Evolutionary conservation across 2,888 invertebrate genomes (phyloP).

Genomic region (Thymelicus lineola): DNA sequence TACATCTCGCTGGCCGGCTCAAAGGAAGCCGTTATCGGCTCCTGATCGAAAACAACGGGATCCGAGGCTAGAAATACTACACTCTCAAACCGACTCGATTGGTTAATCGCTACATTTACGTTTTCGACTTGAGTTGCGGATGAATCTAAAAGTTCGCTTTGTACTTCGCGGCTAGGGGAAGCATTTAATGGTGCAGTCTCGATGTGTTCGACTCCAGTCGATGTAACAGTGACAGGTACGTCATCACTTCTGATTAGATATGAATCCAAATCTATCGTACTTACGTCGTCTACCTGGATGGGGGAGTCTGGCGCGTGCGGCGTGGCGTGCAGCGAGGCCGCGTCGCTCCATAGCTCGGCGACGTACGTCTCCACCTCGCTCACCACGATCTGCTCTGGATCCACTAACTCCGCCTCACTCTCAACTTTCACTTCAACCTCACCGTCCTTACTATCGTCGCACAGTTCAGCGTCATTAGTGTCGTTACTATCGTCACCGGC

Average conservation of each 20-base stretch:
- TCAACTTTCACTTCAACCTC: background rate
- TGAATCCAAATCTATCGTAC: background rate
- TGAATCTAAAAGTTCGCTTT: background rate
- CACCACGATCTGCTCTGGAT: constrained; percentile 52
- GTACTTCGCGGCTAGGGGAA: background rate
- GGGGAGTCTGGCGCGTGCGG: background rate
- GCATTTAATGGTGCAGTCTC: constrained; percentile 4
- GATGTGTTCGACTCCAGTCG: background rate
- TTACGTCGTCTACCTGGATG: background rate
- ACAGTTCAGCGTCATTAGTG: constrained; percentile 22
- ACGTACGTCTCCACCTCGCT: constrained; percentile 53
- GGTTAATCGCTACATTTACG: background rate
- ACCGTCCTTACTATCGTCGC: constrained; percentile 7
- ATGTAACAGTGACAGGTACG: background rate
- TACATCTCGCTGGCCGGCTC: constrained; percentile 72
- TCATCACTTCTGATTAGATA: background rate
- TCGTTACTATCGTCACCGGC: constrained; percentile 41
- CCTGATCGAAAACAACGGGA: constrained; percentile 53
- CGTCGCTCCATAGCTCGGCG: constrained; percentile 53
- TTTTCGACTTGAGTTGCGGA: background rate
- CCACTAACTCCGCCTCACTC: constrained; percentile 17
- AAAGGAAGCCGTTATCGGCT: constrained; percentile 50
- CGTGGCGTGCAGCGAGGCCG: constrained; percentile 15
- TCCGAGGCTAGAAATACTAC: constrained; percentile 12
- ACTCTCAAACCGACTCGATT: background rate